Evolutionary conservation across 2,113 vertebrate species (phyloP).

Genomic region (Pedetes capensis): DNA sequence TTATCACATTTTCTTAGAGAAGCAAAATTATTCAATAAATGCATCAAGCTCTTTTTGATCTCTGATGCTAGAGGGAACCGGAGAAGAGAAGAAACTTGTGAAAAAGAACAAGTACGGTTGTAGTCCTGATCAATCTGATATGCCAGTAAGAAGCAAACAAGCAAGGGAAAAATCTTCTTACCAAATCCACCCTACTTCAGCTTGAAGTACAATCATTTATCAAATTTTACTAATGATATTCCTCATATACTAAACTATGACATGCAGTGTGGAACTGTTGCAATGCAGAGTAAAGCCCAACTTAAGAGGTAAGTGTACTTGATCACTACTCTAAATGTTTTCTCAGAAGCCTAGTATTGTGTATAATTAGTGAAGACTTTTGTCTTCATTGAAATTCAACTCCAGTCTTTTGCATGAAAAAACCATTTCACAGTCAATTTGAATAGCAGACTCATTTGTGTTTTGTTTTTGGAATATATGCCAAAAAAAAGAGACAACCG

Average conservation of each 20-base stretch:
- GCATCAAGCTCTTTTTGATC: not conserved
- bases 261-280: not conserved
- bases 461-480: not conserved
- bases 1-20: not conserved
- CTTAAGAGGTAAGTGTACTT: not conserved
- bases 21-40: conserved; percentile 1
- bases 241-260: not conserved
- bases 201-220: not conserved
- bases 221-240: not conserved
- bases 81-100: not conserved
- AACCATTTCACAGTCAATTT: conserved; percentile 19
- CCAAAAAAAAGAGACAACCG: not conserved
- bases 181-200: not conserved
- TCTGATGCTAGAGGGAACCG: not conserved
- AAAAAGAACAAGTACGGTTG: not conserved
- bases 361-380: conserved; percentile 13
- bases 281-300: not conserved
- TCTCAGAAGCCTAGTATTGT: not conserved
- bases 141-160: not conserved
- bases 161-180: not conserved
- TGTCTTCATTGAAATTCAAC: not conserved
- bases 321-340: not conserved
- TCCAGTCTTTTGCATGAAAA: conserved; percentile 49
- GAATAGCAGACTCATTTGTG: conserved; percentile 10
- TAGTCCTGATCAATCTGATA: not conserved